Conservation (phyloP, 1,140 invertebrate genomes). For the Nephotettix cincticeps region DNA sequence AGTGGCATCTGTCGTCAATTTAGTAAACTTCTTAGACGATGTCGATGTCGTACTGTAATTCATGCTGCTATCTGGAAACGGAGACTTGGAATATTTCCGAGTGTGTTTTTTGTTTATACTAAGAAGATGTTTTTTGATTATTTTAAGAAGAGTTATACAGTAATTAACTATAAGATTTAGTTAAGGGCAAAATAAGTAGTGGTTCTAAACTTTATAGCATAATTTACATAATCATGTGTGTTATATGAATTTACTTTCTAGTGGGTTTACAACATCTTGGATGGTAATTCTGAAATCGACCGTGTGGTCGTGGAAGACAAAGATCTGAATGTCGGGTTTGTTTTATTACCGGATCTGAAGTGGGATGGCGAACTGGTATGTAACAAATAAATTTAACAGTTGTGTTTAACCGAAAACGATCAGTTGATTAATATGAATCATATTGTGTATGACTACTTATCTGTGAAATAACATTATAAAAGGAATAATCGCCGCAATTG, state of each 20-base stretch:
- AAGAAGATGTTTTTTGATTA: background rate
- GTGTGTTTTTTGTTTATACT: background rate
- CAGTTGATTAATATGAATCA: no score
- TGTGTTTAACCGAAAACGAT: no score
- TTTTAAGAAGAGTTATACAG: background rate
- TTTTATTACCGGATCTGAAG: slow-evolving; percentile 89
- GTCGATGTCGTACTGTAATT: no score
- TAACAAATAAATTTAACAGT: no score
- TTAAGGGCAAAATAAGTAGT: background rate
- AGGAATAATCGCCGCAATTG: no score
- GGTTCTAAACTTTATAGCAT: background rate
- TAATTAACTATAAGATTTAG: background rate
- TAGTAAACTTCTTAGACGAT: no score
- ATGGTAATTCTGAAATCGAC: slow-evolving; percentile 86
- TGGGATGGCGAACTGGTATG: slow-evolving; percentile 75
- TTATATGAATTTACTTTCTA: slow-evolving; percentile 52
- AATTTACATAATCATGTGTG: background rate
- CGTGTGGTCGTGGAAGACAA: slow-evolving; percentile 82
- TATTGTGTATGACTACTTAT: no score
- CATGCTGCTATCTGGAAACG: no score
- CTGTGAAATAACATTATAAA: no score
- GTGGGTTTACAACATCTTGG: slow-evolving; percentile 97
- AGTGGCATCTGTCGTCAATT: no score
- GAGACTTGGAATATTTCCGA: slow-evolving; percentile 67
- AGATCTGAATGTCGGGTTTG: slow-evolving; percentile 78